Evolutionary conservation across 2,797 vertebrate species (phyloP).

Genomic region (Esox masquinongy): DNA sequence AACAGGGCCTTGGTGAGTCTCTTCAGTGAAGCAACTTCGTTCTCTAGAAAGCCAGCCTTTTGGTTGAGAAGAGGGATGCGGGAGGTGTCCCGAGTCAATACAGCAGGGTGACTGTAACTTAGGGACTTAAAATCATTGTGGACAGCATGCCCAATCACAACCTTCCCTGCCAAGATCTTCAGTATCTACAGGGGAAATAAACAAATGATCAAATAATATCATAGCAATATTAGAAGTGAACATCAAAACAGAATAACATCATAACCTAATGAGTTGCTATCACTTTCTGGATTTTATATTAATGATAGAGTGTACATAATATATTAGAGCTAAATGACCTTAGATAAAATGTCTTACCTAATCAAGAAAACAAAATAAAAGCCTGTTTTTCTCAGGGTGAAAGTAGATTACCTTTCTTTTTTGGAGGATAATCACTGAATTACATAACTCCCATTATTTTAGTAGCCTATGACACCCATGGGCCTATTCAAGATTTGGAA

Average conservation of each 20-base stretch:
- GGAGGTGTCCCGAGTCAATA: conserved; percentile 86
- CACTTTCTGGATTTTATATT: too few species aligned
- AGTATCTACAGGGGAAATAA: conserved; percentile 76
- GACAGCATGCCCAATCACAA: conserved; percentile 89
- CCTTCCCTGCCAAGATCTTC: conserved; percentile 82
- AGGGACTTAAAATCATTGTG: conserved; percentile 91
- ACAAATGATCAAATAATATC: neutral
- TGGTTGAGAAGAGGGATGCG: conserved; percentile 83
- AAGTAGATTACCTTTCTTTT: too few species aligned
- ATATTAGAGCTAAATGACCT: too few species aligned
- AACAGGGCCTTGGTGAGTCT: conserved; percentile 85
- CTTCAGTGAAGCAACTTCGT: conserved; percentile 77
- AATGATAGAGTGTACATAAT: too few species aligned
- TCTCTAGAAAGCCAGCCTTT: conserved; percentile 75
- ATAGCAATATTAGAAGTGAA: neutral
- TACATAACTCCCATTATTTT: too few species aligned
- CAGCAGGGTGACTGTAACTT: conserved; percentile 79
- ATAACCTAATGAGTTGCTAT: too few species aligned
- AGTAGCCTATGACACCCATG: too few species aligned
- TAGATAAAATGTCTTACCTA: too few species aligned
- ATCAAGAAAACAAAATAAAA: too few species aligned
- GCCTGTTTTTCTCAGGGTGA: too few species aligned
- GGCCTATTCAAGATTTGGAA: too few species aligned
- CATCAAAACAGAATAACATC: neutral
- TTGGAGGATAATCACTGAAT: too few species aligned